Base-by-base conservation (phyloP, 2,888 invertebrate genomes). In the Eledone cirrhosa region DNA sequence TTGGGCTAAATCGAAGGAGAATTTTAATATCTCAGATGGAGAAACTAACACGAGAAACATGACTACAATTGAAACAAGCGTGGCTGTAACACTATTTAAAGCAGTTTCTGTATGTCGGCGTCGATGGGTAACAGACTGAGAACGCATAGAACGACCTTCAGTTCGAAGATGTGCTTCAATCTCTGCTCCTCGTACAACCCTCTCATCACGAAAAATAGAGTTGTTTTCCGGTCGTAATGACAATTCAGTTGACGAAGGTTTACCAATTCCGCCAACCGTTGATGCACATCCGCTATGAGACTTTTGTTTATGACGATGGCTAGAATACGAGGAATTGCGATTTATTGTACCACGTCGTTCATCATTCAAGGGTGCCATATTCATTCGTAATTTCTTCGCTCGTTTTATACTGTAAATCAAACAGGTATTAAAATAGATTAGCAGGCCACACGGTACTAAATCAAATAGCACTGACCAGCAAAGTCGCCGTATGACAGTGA, bases 21-120 rank as follows among this genome's bases (percentile, higher is more conserved):
- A 89, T 79, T 89, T 88, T 33, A 89, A 80, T 29, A 89, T 85
- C 82, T 89, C 89, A 41, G 88, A 87, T 1, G 89, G 89, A 2
- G 88, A 88, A 19, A 89, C 89, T n/a, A 89, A 84, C 53, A 88
- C 84, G 1, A 89, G 84, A 79, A 89, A 89, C 77, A 89, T 81
- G 24, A 89, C 84, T n/a, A 89, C 87, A 41, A 89, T 88, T 0
- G 88, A 87, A 19, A 89, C 86, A 22, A 89, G 83, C 0, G 89
- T 89, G 19, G 89, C 89, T 0, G 89, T 89, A 13, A 89, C 88
- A 80, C 86, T 88, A 81, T 87, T 88, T 48, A 88, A 83, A 53
- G 88, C 88, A 80, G 83, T 85, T 80, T 88, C 88, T 31, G 87
- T 84, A 33, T 79, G 80, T 5, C 83, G 80, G 13, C 29, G 74